Percentiles rank a stretch among this genome's conserved stretches.
Conservation (phyloP, 1,140 invertebrate species). For the Piezodorus guildinii region DNA sequence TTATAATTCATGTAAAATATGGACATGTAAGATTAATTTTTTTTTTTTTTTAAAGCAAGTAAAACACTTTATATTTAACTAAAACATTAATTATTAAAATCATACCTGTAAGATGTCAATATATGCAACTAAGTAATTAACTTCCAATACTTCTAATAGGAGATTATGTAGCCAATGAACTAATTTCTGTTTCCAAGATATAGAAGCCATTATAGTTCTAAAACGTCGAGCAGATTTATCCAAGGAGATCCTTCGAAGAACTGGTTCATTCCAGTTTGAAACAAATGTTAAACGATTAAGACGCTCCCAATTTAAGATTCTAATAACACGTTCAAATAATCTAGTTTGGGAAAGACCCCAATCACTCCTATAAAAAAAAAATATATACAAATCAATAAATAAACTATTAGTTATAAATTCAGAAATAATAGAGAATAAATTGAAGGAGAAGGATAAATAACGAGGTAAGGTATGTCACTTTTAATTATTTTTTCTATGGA, state of each 20-base stretch:
- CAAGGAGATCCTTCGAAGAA: slow-evolving; percentile 51
- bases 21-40: no score
- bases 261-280: slow-evolving; percentile 46
- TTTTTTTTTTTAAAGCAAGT: no score
- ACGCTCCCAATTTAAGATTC: slow-evolving; percentile 57
- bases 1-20: no score
- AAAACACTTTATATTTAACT: no score
- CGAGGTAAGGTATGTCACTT: no score
- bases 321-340: slow-evolving; percentile 52
- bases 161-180: slow-evolving; percentile 68
- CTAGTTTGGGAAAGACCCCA: slow-evolving; percentile 54
- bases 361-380: slow-evolving; percentile 38
- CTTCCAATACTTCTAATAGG: slow-evolving; percentile 56
- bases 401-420: not conserved
- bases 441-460: no score
- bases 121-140: slow-evolving; percentile 58
- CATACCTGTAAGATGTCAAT: slow-evolving; percentile 57
- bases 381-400: no score
- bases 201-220: slow-evolving; percentile 49
- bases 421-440: no score
- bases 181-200: slow-evolving; percentile 56
- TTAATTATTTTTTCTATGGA: no score
- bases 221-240: slow-evolving; percentile 59
- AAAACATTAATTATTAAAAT: no score
- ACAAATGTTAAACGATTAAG: slow-evolving; percentile 50